Percentiles rank a stretch among this genome's conserved stretches.
Evolutionary conservation across 2,888 invertebrate species (phyloP).

Genomic region (Papilio elwesi): DNA sequence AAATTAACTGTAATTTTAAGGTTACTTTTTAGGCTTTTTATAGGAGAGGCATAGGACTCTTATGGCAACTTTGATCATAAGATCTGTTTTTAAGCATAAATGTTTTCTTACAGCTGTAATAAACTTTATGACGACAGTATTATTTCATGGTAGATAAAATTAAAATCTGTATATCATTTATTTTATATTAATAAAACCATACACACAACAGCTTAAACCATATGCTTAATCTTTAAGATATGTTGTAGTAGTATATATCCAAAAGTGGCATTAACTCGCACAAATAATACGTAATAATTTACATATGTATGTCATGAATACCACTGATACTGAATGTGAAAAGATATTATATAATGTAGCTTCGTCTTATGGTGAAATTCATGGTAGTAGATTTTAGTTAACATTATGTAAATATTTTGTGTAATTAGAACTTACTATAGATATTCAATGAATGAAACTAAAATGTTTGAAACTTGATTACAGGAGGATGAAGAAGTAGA

Average conservation of each 20-base stretch:
- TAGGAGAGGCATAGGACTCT: no score
- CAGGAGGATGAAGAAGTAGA: constrained; percentile 75
- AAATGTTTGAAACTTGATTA: constrained; percentile 7
- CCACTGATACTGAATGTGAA: neutral
- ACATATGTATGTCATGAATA: no score
- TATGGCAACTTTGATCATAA: no score
- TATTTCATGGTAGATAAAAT: no score
- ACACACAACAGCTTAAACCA: no score
- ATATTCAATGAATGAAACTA: neutral
- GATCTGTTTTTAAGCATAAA: no score
- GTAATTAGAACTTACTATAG: neutral
- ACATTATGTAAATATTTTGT: neutral
- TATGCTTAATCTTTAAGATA: constrained; percentile 11
- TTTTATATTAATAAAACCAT: neutral
- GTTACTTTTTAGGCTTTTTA: no score
- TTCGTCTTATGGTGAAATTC: neutral
- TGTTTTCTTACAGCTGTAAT: no score
- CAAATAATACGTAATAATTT: neutral
- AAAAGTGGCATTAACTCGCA: neutral
- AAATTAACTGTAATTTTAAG: no score
- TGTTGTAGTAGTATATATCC: constrained; percentile 1
- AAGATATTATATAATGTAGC: neutral
- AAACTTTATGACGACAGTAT: no score
- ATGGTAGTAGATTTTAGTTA: neutral
- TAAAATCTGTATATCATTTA: no score